These are phyloP conservation scores for Tenthredo distinguenda DNA, from an alignment of 2,888 invertebrate genomes.

Conservation along the genomic window DNA sequence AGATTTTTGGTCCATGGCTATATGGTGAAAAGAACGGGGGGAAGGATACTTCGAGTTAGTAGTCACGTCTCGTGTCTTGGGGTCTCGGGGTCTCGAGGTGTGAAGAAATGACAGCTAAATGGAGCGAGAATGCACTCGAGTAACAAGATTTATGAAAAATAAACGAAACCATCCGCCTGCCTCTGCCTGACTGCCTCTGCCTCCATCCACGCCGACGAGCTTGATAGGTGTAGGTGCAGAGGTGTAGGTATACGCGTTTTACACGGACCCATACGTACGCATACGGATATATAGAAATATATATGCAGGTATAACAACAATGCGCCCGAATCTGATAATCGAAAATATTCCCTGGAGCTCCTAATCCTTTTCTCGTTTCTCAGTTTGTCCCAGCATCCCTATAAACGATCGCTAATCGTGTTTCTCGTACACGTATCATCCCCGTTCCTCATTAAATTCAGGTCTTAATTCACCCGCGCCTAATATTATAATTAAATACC, in stretches of 20 bases:
- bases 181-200: not conserved
- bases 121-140: constrained; percentile 42
- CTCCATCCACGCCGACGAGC: not conserved
- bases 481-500: not conserved
- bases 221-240: not conserved
- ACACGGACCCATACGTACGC: not conserved
- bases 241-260: not conserved
- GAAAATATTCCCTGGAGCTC: not conserved
- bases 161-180: not conserved
- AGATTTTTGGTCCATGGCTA: not conserved
- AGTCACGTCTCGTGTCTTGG: not conserved
- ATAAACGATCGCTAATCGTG: not conserved
- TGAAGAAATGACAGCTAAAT: constrained; percentile 46
- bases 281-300: not conserved
- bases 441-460: not conserved
- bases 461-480: not conserved
- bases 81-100: constrained; percentile 4
- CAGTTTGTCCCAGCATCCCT: not conserved
- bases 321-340: not conserved
- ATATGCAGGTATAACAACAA: not conserved
- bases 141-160: constrained; percentile 50
- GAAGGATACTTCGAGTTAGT: not conserved
- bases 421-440: not conserved
- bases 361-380: not conserved
- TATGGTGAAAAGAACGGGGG: not conserved